Percentiles rank a stretch among this genome's conserved stretches.
These are phyloP conservation scores for Alloscopus bannaensis DNA, from an alignment of 2,888 invertebrate genomes.

Conservation along the genomic window DNA sequence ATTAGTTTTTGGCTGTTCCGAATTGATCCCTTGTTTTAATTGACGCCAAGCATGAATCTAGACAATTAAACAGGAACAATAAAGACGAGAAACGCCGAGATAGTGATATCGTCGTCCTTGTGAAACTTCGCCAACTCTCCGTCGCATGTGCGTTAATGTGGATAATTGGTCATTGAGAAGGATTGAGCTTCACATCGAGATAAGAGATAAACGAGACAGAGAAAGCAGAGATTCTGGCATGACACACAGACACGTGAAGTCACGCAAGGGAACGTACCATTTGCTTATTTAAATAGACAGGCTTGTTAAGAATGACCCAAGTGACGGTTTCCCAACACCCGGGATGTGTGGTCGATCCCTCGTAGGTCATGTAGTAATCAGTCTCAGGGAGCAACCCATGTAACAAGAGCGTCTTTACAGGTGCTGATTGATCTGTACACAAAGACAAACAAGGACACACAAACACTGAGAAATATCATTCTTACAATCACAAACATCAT, in stretches of 20 bases:
- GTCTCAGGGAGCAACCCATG: slow-evolving; percentile 92
- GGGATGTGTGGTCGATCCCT: slow-evolving; percentile 97
- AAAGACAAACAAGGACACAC: slow-evolving; percentile 10
- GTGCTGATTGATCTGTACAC: slow-evolving; percentile 85
- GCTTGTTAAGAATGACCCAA: slow-evolving; percentile 98
- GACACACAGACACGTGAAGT: neutral
- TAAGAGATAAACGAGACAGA: no score
- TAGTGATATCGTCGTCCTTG: no score
- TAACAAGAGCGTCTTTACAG: slow-evolving; percentile 90
- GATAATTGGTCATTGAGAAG: no score
- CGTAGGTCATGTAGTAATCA: slow-evolving; percentile 97
- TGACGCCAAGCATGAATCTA: slow-evolving; percentile 91
- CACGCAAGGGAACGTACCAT: slow-evolving; percentile 81
- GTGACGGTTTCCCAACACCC: slow-evolving; percentile 99
- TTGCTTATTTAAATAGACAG: slow-evolving; percentile 96
- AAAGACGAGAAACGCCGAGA: no score
- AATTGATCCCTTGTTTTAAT: slow-evolving; percentile 89
- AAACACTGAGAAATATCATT: no score
- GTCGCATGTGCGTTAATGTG: no score
- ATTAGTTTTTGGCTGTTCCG: slow-evolving; percentile 90
- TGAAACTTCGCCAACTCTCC: no score
- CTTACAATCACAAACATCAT: no score
- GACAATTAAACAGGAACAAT: slow-evolving; percentile 73
- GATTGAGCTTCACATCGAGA: no score
- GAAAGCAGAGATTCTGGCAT: no score